Conservation (phyloP, 64 coral and sea anemone genomes). For the Platygyra sinensis region DNA sequence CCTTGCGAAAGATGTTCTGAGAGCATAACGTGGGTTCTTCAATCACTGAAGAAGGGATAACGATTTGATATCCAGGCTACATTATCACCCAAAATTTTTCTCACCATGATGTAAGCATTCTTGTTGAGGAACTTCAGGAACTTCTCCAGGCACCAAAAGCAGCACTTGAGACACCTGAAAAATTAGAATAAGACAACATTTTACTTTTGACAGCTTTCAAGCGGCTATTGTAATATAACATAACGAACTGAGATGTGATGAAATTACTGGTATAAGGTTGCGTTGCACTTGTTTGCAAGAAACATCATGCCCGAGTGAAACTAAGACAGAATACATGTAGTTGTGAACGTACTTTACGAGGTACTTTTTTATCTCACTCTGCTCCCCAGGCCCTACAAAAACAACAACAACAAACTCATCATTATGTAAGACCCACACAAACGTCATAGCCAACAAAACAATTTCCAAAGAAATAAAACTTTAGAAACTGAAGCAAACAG, state of each 20-base stretch:
- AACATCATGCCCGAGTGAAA: neutral
- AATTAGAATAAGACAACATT: neutral
- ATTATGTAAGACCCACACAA: neutral
- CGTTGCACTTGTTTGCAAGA: neutral
- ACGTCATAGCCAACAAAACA: too few relatives aligned
- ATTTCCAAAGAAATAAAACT: neutral
- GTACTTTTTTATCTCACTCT: constrained; percentile 83
- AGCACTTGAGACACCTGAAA: constrained; percentile 93
- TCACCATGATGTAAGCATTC: constrained; percentile 96
- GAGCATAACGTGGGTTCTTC: too few relatives aligned
- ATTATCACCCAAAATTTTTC: neutral
- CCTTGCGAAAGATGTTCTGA: too few relatives aligned
- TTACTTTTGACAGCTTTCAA: too few relatives aligned
- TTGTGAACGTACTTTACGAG: constrained; percentile 78
- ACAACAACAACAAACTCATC: constrained; percentile 7
- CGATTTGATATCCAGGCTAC: neutral
- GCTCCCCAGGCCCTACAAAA: constrained; percentile 50
- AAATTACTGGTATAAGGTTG: neutral
- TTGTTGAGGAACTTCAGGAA: constrained; percentile 98
- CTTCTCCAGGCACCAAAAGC: constrained; percentile 99
- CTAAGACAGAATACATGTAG: neutral
- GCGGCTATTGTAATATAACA: too few relatives aligned
- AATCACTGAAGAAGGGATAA: neutral
- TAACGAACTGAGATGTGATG: too few relatives aligned
- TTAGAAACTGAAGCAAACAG: neutral